Base-by-base conservation (phyloP, 2,888 invertebrate species). In the Ophonus ardosiacus region DNA sequence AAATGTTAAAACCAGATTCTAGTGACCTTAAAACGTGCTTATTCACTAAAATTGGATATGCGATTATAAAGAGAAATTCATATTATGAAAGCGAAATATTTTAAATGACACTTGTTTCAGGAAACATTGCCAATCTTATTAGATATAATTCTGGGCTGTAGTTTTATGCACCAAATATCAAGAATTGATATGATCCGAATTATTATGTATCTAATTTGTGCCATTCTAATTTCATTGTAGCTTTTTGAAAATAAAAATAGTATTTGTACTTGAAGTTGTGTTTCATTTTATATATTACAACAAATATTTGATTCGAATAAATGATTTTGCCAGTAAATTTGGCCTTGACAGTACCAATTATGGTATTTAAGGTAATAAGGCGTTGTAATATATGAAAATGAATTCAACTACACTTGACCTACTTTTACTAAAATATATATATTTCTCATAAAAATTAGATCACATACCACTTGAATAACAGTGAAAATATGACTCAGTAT, bases 251-350 rank as follows among this genome's bases (percentile, higher is more conserved):
- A 21, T 63, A 63, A 18, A 63, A 63, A 21, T 63, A 74, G 38
- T 43, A 74, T 74, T 74, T 43, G 6, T 74, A n/a, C 18, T 15
- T 74, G 17, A 74, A 68, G 6, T 38, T 74, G 43, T 18, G 71
- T 74, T 74, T 74, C 13, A 74, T 74, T 74, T 74, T 74, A 43
- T 43, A 43, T 40, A 74, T 43, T 74, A 74, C 43, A 74, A 74
- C 68, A 40, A 31, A 31, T 5, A 31, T 4, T 31, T 31, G 43
- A 13, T 13, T 51, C 10, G 43, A 51, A 51, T 51, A 51, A 51
- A 51, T 13, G 0, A 51, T 51, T 5, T 51, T 51, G 10, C 13
- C 13, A 51, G 31, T 51, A 13, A 51, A 51, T 24, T 13, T 68
- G 71, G 40, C 71, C 71, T 74, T 74, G 71, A 74, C 17, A 18